These are phyloP conservation scores for Tychaedon coryphoeus DNA, from an alignment of 2,113 vertebrate genomes.

Conservation along the genomic window DNA sequence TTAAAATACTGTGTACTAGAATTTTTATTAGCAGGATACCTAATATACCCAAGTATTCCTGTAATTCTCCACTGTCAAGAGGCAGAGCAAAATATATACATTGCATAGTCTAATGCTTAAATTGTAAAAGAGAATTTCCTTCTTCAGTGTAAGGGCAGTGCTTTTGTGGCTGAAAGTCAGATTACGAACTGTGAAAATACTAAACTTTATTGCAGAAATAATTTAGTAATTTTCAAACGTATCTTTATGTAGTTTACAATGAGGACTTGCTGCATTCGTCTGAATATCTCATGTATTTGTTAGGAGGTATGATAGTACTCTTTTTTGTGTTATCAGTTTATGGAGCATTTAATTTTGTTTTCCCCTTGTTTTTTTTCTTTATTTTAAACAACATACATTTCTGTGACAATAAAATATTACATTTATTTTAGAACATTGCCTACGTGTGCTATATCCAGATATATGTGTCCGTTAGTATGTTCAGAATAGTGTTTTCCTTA, in stretches of 20 bases:
- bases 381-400: background rate
- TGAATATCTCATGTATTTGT: background rate
- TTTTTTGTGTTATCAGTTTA: background rate
- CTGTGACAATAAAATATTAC: background rate
- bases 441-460: background rate
- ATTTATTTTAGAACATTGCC: background rate
- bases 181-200: background rate
- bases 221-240: background rate
- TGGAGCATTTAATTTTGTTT: background rate
- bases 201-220: background rate
- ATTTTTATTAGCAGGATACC: background rate
- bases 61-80: background rate
- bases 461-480: accelerated
- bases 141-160: background rate
- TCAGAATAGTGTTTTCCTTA: background rate
- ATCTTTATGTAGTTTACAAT: background rate
- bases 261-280: background rate
- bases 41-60: background rate
- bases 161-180: background rate
- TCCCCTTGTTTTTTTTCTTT: background rate
- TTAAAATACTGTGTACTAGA: background rate
- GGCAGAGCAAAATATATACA: background rate
- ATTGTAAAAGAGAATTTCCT: background rate
- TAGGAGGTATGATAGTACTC: background rate
- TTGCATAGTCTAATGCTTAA: background rate